phyloP scores from a whole-genome alignment of 2,113 vertebrate species.

The Bucco capensis region DNA sequence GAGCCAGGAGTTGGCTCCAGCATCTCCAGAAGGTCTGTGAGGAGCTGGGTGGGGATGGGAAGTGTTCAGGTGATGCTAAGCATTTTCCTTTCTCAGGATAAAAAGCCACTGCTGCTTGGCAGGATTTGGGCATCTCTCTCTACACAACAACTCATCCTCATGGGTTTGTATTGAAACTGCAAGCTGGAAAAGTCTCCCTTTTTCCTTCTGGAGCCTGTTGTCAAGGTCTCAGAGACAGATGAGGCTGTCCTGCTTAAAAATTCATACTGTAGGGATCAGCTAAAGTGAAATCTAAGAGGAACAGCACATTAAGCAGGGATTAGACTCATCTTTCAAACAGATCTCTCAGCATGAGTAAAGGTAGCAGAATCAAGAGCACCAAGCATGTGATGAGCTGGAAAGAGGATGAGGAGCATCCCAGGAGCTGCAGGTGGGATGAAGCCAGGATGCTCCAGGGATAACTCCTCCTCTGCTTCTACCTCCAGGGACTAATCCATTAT shows the following conservation, averaged over 20 bases:
- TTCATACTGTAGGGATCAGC: background rate
- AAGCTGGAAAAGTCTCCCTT: background rate
- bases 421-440: background rate
- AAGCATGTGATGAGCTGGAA: fast-evolving
- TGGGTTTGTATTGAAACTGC: background rate
- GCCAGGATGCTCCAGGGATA: fast-evolving
- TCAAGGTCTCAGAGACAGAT: background rate
- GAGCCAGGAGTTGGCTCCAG: background rate
- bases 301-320: background rate
- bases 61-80: background rate
- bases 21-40: background rate
- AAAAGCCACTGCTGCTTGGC: background rate
- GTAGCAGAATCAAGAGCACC: background rate
- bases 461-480: background rate
- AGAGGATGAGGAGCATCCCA: background rate
- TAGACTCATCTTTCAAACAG: background rate
- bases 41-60: background rate
- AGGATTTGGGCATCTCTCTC: background rate
- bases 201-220: background rate
- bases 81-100: background rate
- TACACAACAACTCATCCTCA: background rate
- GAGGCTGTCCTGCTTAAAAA: background rate
- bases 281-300: background rate
- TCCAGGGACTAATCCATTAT: background rate
- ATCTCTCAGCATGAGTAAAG: background rate